phyloP scores from a whole-genome alignment of 2,888 invertebrate species.

The Meteorus colon region DNA sequence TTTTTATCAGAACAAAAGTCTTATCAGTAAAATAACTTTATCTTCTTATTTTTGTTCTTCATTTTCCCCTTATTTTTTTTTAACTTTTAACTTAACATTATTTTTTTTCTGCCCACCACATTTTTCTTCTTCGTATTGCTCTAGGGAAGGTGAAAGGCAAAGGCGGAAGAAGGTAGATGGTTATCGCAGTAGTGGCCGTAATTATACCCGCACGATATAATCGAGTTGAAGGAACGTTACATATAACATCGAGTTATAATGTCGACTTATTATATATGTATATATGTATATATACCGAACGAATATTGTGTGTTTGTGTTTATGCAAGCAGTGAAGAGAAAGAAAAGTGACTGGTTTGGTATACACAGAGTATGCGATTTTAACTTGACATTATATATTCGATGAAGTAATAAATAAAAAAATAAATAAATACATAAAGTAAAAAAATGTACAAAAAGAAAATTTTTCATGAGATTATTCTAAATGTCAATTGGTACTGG shows the following conservation, averaged over 20 bases:
- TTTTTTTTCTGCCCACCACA: background rate
- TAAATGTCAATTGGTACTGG: background rate
- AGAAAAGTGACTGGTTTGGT: background rate
- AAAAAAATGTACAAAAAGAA: no score
- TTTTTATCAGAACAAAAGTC: constrained; percentile 7
- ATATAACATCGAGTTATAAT: constrained; percentile 14
- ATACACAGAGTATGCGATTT: background rate
- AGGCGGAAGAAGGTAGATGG: constrained; percentile 28
- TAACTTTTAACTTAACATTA: background rate
- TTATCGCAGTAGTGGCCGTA: constrained; percentile 22
- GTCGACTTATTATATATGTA: constrained; percentile 16
- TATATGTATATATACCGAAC: constrained; percentile 3
- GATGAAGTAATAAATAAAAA: background rate
- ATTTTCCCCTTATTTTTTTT: background rate
- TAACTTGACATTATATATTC: constrained; percentile 1
- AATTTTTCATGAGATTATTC: background rate
- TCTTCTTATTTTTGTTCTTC: no score
- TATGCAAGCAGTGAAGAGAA: background rate
- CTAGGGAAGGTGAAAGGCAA: constrained; percentile 27
- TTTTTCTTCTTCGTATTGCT: background rate
- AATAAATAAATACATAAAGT: background rate
- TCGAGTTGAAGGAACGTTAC: constrained; percentile 28
- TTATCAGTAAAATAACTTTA: constrained; percentile 12
- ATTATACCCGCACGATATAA: constrained; percentile 31
- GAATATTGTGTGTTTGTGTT: background rate